Evolutionary conservation across 30 jellyfish, hydroid and myxozoan species (phyloP).

Genomic region (Chrysaora quinquecirrha): DNA sequence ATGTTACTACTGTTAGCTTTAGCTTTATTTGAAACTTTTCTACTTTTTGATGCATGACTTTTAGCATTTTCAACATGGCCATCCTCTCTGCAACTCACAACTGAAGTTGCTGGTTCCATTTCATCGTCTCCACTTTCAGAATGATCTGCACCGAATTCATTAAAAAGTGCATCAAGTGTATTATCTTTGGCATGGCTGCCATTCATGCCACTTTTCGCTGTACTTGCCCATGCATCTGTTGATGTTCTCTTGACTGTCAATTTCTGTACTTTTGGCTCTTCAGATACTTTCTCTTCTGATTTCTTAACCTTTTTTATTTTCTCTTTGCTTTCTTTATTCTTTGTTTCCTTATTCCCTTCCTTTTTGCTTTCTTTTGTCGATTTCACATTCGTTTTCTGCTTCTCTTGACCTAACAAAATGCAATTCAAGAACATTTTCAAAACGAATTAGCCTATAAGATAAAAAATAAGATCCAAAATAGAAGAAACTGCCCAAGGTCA

Average conservation of each 20-base stretch:
- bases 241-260: conserved; percentile 82
- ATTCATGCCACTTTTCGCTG: conserved; percentile 28
- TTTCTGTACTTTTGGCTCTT: conserved; percentile 83
- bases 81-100: conserved; percentile 13
- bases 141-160: conserved; percentile 71
- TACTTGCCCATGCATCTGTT: conserved; percentile 88
- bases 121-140: conserved; percentile 74
- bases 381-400: conserved; percentile 18
- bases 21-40: conserved; percentile 16
- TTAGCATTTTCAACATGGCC: too few species aligned
- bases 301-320: conserved; percentile 76
- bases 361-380: conserved; percentile 14
- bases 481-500: too few species aligned
- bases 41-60: too few species aligned
- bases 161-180: conserved; percentile 58
- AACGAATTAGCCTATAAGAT: too few species aligned
- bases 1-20: conserved; percentile 14
- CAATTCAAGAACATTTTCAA: too few species aligned
- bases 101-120: too few species aligned
- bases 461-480: too few species aligned
- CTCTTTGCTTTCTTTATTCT: conserved; percentile 60
- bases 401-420: not conserved
- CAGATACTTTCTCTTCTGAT: conserved; percentile 70
- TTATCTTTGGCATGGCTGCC: conserved; percentile 37
- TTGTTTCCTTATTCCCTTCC: conserved; percentile 48